Conservation (phyloP, 2,888 invertebrate genomes). For the Yponomeuta plumbellus region DNA sequence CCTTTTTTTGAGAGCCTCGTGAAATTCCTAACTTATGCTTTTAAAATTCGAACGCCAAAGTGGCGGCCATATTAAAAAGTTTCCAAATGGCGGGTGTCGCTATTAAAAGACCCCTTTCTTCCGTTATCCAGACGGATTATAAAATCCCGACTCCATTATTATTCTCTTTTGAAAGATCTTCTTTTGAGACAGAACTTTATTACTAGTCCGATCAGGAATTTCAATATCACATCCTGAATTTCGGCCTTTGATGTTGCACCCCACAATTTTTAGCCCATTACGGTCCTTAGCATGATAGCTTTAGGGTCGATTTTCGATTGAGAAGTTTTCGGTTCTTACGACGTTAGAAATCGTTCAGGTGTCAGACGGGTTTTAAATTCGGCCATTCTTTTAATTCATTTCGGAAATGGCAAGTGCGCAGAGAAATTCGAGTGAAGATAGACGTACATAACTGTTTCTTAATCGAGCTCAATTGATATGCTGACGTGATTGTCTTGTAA, state of each 20-base stretch:
- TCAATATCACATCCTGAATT: constrained; percentile 71
- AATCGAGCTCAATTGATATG: not conserved
- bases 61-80: constrained; percentile 49
- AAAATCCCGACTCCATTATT: constrained; percentile 62
- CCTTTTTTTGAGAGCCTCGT: not conserved
- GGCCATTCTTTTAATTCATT: constrained; percentile 16
- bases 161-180: constrained; percentile 58
- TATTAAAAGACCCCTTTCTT: constrained; percentile 54
- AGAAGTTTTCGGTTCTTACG: not conserved
- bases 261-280: constrained; percentile 25
- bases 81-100: constrained; percentile 41
- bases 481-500: not conserved
- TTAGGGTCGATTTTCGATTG: constrained; percentile 34
- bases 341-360: not conserved
- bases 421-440: not conserved
- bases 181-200: constrained; percentile 66
- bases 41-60: constrained; percentile 48
- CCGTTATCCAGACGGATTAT: constrained; percentile 44
- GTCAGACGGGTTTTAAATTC: constrained; percentile 2
- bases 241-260: constrained; percentile 62
- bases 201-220: constrained; percentile 74
- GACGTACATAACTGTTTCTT: not conserved
- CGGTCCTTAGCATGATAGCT: constrained; percentile 28
- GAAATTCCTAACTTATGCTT: constrained; percentile 1
- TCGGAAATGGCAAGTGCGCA: constrained; percentile 19